Evolutionary conservation across 2,113 vertebrate species (phyloP).

Genomic region (Seriola aureovittata): DNA sequence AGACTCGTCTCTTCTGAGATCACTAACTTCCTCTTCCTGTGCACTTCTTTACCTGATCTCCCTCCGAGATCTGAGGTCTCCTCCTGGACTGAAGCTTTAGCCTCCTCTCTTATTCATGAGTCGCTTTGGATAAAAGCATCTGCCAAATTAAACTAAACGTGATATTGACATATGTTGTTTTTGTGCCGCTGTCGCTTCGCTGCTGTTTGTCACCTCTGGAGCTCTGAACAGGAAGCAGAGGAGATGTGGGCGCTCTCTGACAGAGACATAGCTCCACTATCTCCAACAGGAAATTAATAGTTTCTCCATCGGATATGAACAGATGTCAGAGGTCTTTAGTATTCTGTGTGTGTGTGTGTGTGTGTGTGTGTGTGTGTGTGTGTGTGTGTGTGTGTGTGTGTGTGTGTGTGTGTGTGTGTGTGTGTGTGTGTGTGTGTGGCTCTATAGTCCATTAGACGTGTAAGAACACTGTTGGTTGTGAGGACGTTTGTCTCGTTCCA

Average conservation of each 20-base stretch:
- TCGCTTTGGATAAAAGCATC: no score
- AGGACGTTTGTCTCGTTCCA: neutral
- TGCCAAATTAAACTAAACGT: no score
- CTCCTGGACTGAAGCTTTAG: no score
- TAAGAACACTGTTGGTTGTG: neutral
- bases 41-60: no score
- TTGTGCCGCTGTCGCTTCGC: neutral
- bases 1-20: no score
- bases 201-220: neutral
- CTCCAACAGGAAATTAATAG: constrained; percentile 55
- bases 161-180: no score
- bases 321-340: constrained; percentile 59
- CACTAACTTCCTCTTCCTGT: no score
- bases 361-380: no score
- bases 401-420: no score
- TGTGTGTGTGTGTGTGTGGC: neutral
- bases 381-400: neutral
- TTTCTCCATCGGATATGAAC: constrained; percentile 71
- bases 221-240: constrained; percentile 10
- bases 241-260: constrained; percentile 24
- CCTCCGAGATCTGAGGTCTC: no score
- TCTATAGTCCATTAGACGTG: no score
- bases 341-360: constrained; percentile 24
- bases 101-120: no score
- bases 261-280: constrained; percentile 8